Evolutionary conservation across 2,797 vertebrate species (phyloP).

Genomic region (Rhadinocentrus ornatus): DNA sequence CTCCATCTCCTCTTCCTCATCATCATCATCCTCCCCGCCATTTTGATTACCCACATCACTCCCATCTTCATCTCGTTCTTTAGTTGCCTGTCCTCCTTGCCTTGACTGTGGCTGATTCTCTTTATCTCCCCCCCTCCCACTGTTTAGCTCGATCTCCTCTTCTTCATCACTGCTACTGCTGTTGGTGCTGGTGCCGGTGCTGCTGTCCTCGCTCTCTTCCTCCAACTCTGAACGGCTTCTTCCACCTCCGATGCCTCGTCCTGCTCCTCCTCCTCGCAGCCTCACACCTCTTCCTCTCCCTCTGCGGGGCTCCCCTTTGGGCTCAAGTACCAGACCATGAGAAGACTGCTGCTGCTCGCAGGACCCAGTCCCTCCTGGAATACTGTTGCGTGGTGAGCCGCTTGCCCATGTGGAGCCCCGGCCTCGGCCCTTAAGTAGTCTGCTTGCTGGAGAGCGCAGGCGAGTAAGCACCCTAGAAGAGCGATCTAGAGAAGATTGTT

Average conservation of each 20-base stretch:
- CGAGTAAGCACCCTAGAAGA: conserved; percentile 78
- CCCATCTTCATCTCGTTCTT: conserved; percentile 72
- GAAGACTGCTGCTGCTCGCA: conserved; percentile 53
- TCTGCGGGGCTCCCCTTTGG: conserved; percentile 63
- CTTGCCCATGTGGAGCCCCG: conserved; percentile 55
- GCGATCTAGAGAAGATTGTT: conserved; percentile 71
- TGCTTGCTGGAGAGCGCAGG: conserved; percentile 68
- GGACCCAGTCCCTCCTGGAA: conserved; percentile 29
- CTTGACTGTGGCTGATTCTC: conserved; percentile 78
- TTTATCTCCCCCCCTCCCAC: conserved; percentile 68
- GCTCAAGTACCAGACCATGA: conserved; percentile 38
- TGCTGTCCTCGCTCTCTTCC: conserved; percentile 74
- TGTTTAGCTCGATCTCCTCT: conserved; percentile 53
- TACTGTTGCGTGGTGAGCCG: conserved; percentile 45
- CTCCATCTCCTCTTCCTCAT: conserved; percentile 86
- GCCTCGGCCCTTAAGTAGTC: conserved; percentile 74
- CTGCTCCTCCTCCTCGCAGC: conserved; percentile 74
- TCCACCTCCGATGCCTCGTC: conserved; percentile 64
- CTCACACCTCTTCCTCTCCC: conserved; percentile 78
- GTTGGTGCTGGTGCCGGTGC: conserved; percentile 59
- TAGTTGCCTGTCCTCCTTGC: conserved; percentile 58
- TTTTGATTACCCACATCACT: conserved; percentile 68
- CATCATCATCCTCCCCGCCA: conserved; percentile 62
- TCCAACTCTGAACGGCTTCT: conserved; percentile 51
- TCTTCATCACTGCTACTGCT: conserved; percentile 35